Evolutionary conservation across 2,888 invertebrate species (phyloP), one percentile per base, ranked within the genome.

Genomic region (Cryptocephalus moraei): DNA sequence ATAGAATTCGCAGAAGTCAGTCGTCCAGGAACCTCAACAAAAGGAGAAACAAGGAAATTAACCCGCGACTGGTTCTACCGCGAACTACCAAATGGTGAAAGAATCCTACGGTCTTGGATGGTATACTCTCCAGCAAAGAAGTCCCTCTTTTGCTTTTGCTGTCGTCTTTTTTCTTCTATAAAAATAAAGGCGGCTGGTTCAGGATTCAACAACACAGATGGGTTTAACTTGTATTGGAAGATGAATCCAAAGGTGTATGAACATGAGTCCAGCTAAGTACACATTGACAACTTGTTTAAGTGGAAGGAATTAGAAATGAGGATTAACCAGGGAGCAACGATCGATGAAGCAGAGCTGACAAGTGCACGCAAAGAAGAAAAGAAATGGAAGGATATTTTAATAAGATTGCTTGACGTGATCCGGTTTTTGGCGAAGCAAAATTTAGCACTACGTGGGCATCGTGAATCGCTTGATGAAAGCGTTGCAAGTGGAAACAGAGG

Each of bases 351-450:
- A 42, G 32, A 42, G 33, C 43, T 32, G 33, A 10, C 31, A n/a
- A 42, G n/a, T 11, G 10, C 8, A n/a, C 32, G 4, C 11, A 9
- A 39, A 33, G 43, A 44, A 39, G 44, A 32, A 32, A 45, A 39
- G n/a, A 34, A 34, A 34, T 34, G 34, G 34, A 9, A 34, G 9
- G 34, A 34, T 34, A 48, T 44, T 38, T 33, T 47, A 14, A 47
- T 34, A 44, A 12, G 47, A 38, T 32, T 47, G 10, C 34, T 46
- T 12, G 49, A 46, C 46, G 31, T 46, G 33, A 43, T 38, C 32
- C 34, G 31, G 13, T 39, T 49, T 44, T 36, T 47, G 14, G 49
- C 49, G n/a, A 43, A 47, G 32, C 46, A 49, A 41, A 41, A 41
- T 47, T 38, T 49, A 32, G 39, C 44, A n/a, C 34, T 49, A 32